Base-by-base conservation (phyloP, 2,888 invertebrate species). In the Dicroscelio sp. region DNA sequence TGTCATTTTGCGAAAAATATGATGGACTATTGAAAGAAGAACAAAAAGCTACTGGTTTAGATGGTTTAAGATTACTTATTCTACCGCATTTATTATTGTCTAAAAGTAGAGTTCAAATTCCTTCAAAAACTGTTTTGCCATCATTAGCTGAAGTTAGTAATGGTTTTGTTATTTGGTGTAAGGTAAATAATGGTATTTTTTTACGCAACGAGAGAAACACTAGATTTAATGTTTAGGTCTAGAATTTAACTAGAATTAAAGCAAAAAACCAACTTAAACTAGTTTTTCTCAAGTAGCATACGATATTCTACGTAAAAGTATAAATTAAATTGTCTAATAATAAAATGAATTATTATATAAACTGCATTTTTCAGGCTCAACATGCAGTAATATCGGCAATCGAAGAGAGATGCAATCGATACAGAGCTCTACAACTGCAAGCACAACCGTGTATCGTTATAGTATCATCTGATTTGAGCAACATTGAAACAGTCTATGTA, bases 111-210 rank as follows among this genome's bases (percentile, higher is more conserved):
- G 43, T 85, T 1, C 67, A 84, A 60, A 87, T 79, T 12, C 58
- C 60, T 25, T 23, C 23, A 20, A 48, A 25, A 33, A 75, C n/a
- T 20, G n/a, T 38, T 10, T 23, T 48, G 30, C 84, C 84, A 25
- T 48, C 84, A 31, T 17, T 38, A 20, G n/a, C 33, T 27, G 84
- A 85, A 76, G 30, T 38, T 6, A 27, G 31, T 10, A 63, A 55
- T 20, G 67, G 75, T 65, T 25, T 85, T 8, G 58, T 85, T 4
- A 27, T 85, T 55, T 89, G 76, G 43, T 85, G 80, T 33, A 89
- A 89, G 73, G 85, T 89, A 14, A 38, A 17, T 78, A 25, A n/a
- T n/a, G n/a, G n/a, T n/a, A n/a, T n/a, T n/a, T n/a, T n/a, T n/a
- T n/a, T n/a, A n/a, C n/a, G n/a, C n/a, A n/a, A n/a, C n/a, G n/a